These are phyloP conservation scores for Callyntrura sp. DNA, from an alignment of 2,888 invertebrate genomes.

Conservation along the genomic window DNA sequence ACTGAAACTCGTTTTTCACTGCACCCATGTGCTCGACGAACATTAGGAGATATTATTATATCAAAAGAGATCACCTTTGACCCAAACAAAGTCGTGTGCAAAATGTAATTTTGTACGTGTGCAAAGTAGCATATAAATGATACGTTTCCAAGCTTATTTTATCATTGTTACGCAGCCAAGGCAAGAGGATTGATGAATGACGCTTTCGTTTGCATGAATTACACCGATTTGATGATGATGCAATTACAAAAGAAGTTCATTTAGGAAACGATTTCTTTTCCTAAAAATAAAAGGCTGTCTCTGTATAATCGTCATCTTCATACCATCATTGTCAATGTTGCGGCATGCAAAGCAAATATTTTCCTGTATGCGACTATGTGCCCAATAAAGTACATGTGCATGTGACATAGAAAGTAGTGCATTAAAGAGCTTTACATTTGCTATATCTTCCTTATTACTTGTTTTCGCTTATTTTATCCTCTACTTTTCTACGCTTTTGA, in stretches of 20 bases:
- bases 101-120: neutral
- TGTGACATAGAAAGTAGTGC: no score
- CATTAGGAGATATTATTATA: neutral
- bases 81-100: constrained; percentile 46
- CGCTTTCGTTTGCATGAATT: constrained; percentile 20
- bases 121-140: neutral
- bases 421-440: constrained; percentile 5
- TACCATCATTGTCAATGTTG: neutral
- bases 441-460: constrained; percentile 19
- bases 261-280: constrained; percentile 61
- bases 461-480: neutral
- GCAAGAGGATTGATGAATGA: neutral
- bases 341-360: constrained; percentile 26
- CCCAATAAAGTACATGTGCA: constrained; percentile 59
- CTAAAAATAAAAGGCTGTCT: constrained; percentile 62
- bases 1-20: neutral
- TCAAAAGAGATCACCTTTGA: constrained; percentile 55
- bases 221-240: constrained; percentile 24
- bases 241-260: constrained; percentile 56
- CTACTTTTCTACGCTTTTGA: constrained; percentile 27
- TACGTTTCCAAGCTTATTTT: neutral
- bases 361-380: constrained; percentile 40
- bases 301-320: neutral
- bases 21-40: no score
- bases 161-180: neutral